These are phyloP conservation scores for Linepithema humile DNA, from an alignment of 1,140 invertebrate genomes.

Conservation along the genomic window DNA sequence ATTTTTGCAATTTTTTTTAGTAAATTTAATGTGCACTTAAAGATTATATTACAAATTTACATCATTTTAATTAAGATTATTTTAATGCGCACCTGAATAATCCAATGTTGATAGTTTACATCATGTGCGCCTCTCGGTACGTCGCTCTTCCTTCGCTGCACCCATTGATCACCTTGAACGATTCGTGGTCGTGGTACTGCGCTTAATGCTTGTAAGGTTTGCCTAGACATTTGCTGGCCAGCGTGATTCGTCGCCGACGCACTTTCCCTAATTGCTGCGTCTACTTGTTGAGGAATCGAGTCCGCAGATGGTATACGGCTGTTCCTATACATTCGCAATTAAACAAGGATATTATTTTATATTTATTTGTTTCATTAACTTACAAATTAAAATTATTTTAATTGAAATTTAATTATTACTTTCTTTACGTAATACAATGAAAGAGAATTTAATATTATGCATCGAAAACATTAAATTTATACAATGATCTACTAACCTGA, in stretches of 20 bases:
- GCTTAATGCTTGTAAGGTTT: constrained; percentile 91
- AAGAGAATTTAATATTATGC: neutral
- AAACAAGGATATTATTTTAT: constrained; percentile 17
- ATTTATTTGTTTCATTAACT: no score
- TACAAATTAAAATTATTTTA: no score
- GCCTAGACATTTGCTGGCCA: constrained; percentile 89
- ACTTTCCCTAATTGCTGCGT: constrained; percentile 84
- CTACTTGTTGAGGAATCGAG: constrained; percentile 83
- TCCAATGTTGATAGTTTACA: constrained; percentile 94
- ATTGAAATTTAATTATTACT: no score
- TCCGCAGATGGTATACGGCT: constrained; percentile 87
- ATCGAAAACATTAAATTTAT: neutral
- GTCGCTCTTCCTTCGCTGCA: constrained; percentile 88
- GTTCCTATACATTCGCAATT: constrained; percentile 81
- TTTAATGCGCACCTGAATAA: constrained; percentile 88
- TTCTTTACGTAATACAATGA: neutral
- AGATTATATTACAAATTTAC: neutral
- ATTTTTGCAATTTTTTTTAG: neutral
- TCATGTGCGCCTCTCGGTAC: constrained; percentile 84
- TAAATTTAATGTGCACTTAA: neutral
- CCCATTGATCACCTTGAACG: constrained; percentile 89
- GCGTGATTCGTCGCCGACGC: constrained; percentile 79
- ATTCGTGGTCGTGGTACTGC: constrained; percentile 90
- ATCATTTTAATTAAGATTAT: constrained; percentile 4
- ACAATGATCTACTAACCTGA: constrained; percentile 76